Base-by-base conservation (phyloP, 1,140 invertebrate genomes). In the Dinoponera quadriceps region DNA sequence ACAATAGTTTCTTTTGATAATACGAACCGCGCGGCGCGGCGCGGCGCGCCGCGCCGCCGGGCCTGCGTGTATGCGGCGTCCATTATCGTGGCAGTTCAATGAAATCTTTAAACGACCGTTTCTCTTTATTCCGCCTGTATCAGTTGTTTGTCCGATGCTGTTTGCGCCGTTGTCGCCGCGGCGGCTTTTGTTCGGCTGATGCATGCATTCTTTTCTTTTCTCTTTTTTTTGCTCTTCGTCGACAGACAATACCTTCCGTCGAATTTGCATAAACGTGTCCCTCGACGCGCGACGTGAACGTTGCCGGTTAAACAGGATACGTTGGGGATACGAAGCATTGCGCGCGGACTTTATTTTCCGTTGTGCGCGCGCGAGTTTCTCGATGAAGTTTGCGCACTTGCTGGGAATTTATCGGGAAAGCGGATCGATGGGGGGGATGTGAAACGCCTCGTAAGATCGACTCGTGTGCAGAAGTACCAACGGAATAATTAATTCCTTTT, bases 1-100 rank as follows among this genome's bases (percentile, higher is more conserved):
- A 93, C 92, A 93, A 93, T 93, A 91, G 92, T 92, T 92, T 90
- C 89, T 92, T 93, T 93, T 85, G 91, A 94, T 93, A 91, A 92
- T 90, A 92, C 78, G 57, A 80, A 75, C 57, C 55, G 65, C 44
- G n/a, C 86, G 83, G 83, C 81, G 78, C 71, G 74, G 80, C 83
- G 82, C 71, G 38, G 38, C 72, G 57, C 60, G 72, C 38, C 68
- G 83, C 78, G 86, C 51, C 74, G 75, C 69, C 72, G 57, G 54
- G 49, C 55, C 60, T 65, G 65, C 33, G 65, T 85, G 88, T 90
- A 85, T 48, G 85, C 85, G 81, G 55, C 78, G 73, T 87, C 85
- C 85, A 88, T 87, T 89, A 91, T 93, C 92, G 86, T 82, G 62
- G 62, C 88, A 85, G 89, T 93, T 93, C 86, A 93, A 91, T 92